Evolutionary conservation across 2,113 vertebrate genomes (phyloP).

Genomic region (Strix uralensis): DNA sequence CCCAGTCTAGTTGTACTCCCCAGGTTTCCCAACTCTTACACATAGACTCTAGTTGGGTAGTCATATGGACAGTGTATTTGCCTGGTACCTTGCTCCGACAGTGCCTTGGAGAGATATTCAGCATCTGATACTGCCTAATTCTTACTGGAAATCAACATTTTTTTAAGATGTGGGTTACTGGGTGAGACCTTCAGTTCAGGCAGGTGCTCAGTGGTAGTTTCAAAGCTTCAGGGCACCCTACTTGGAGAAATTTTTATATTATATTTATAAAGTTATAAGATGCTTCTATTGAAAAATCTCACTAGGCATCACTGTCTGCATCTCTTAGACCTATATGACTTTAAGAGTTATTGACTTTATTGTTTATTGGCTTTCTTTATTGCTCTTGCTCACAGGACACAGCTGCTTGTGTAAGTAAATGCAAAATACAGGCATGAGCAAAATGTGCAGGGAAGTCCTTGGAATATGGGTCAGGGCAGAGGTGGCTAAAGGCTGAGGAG

Average conservation of each 20-base stretch:
- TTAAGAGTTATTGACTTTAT: neutral
- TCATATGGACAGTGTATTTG: neutral
- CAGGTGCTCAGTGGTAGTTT: neutral
- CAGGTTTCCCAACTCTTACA: neutral
- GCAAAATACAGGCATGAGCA: neutral
- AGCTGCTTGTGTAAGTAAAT: neutral
- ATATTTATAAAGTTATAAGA: neutral
- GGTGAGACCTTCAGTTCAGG: neutral
- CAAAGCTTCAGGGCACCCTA: neutral
- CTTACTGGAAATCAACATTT: neutral
- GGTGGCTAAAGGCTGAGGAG: conserved; percentile 39
- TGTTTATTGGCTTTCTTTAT: neutral
- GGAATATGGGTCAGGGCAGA: conserved; percentile 49
- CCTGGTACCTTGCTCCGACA: neutral
- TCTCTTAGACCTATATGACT: neutral
- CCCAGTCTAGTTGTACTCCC: neutral
- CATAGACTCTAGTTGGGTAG: neutral
- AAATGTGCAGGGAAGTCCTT: conserved; percentile 56
- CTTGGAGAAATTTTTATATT: neutral
- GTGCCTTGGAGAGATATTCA: neutral
- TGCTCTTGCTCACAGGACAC: neutral
- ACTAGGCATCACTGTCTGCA: neutral
- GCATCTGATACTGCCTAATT: neutral
- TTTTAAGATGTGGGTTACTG: neutral
- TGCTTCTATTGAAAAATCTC: neutral